Percentiles rank a stretch among this genome's conserved stretches.
These are phyloP conservation scores for Sylvilagus floridanus DNA, from an alignment of 2,797 vertebrate species.

Conservation along the genomic window DNA sequence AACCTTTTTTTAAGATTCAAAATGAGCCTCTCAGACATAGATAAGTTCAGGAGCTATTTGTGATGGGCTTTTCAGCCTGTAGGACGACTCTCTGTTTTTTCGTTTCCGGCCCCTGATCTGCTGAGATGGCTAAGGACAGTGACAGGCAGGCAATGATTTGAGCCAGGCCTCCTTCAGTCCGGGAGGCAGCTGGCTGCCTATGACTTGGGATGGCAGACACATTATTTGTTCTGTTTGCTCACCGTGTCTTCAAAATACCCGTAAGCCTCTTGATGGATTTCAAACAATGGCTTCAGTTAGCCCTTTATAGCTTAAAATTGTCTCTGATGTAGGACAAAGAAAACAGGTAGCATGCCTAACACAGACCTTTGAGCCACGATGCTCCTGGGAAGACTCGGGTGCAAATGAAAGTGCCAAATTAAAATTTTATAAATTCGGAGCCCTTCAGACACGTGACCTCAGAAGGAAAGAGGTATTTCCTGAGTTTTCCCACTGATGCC, in stretches of 20 bases:
- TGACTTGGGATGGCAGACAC: not conserved
- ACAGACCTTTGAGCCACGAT: constrained; percentile 54
- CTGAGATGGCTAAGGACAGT: not conserved
- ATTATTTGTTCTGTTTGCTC: constrained; percentile 28
- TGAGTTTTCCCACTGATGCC: constrained; percentile 54
- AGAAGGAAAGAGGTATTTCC: constrained; percentile 52
- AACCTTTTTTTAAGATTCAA: constrained; percentile 8
- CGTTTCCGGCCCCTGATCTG: not conserved
- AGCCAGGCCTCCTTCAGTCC: not conserved
- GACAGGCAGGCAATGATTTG: not conserved
- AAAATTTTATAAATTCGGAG: constrained; percentile 62
- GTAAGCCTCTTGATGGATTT: constrained; percentile 40
- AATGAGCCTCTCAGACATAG: constrained; percentile 14
- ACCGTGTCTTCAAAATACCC: constrained; percentile 44
- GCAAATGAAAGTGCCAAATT: constrained; percentile 38
- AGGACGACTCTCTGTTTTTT: not conserved
- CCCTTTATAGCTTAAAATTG: constrained; percentile 63
- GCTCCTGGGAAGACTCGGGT: constrained; percentile 42
- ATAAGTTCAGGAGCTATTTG: not conserved
- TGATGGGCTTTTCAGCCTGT: not conserved
- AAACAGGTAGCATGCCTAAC: constrained; percentile 38
- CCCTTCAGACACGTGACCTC: not conserved
- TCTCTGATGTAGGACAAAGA: constrained; percentile 11
- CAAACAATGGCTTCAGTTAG: constrained; percentile 67
- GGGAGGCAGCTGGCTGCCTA: not conserved